These are phyloP conservation scores for Eulemur rubriventer DNA, from an alignment of 2,797 vertebrate genomes.

Conservation along the genomic window DNA sequence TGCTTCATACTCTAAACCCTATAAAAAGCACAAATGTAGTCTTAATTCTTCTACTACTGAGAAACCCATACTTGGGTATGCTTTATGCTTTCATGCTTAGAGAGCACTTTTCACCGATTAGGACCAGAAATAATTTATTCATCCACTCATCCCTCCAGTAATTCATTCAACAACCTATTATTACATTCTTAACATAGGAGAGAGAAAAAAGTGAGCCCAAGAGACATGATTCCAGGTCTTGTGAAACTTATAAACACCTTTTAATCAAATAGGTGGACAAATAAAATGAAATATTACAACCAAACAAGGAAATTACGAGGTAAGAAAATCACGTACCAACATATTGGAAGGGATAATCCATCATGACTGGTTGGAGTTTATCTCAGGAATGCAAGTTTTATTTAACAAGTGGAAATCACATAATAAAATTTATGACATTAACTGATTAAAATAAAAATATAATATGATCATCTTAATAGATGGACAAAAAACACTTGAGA, in stretches of 20 bases:
- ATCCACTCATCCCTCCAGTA: neutral
- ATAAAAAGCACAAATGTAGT: neutral
- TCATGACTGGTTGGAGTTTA: neutral
- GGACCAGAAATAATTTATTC: neutral
- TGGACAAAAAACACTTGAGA: neutral
- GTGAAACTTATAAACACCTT: neutral
- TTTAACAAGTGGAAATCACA: neutral
- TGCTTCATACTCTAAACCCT: neutral
- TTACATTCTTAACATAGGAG: neutral
- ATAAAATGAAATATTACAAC: neutral
- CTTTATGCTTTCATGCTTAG: neutral
- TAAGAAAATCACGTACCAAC: neutral
- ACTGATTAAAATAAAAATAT: neutral
- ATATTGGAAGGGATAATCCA: neutral
- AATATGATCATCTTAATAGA: neutral
- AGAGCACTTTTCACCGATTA: neutral
- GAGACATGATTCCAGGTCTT: neutral
- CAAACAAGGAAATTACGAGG: neutral
- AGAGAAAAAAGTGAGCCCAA: neutral
- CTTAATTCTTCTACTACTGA: neutral
- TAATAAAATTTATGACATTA: neutral
- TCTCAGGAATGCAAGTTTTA: neutral
- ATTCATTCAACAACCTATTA: neutral
- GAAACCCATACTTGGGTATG: neutral
- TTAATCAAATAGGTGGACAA: neutral